A percentile compares a stretch with the other conserved stretches of the same genome.
Conservation (phyloP, 2,888 invertebrate species). For the Chrysolina americana region DNA sequence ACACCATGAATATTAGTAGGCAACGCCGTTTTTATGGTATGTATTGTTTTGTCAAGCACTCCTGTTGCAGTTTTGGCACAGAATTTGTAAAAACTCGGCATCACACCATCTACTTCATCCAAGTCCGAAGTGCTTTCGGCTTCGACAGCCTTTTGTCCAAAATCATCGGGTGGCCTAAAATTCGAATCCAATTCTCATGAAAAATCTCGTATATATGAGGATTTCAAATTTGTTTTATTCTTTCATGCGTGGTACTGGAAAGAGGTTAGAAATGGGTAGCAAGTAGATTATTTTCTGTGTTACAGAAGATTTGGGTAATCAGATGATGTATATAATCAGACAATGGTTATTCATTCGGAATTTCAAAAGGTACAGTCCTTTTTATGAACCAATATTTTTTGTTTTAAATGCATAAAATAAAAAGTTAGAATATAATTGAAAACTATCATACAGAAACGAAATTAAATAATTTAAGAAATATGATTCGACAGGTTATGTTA, state of each 20-base stretch:
- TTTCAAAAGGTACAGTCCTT: background rate
- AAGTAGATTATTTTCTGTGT: background rate
- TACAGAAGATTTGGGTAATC: background rate
- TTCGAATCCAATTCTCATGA: background rate
- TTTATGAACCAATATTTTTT: too few species aligned
- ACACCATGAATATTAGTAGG: constrained; percentile 71
- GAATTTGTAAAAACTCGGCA: constrained; percentile 73
- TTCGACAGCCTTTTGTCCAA: constrained; percentile 53
- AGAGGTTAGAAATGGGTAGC: too few species aligned
- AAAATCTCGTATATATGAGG: background rate
- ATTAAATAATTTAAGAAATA: too few species aligned
- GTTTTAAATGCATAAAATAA: too few species aligned
- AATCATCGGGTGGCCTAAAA: constrained; percentile 59
- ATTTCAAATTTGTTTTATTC: constrained; percentile 4
- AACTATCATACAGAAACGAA: too few species aligned
- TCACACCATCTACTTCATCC: constrained; percentile 65
- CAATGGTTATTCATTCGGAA: background rate
- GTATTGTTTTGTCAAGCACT: constrained; percentile 79
- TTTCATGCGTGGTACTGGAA: background rate
- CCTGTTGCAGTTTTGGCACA: constrained; percentile 85
- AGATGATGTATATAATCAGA: background rate
- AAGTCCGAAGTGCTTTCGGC: constrained; percentile 52
- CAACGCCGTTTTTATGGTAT: constrained; percentile 81
- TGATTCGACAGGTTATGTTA: too few species aligned
- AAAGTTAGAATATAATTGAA: too few species aligned